Percentiles rank a stretch among this genome's conserved stretches.
phyloP scores from a whole-genome alignment of 1,140 invertebrate genomes.

The Drosophila sturtevanti region DNA sequence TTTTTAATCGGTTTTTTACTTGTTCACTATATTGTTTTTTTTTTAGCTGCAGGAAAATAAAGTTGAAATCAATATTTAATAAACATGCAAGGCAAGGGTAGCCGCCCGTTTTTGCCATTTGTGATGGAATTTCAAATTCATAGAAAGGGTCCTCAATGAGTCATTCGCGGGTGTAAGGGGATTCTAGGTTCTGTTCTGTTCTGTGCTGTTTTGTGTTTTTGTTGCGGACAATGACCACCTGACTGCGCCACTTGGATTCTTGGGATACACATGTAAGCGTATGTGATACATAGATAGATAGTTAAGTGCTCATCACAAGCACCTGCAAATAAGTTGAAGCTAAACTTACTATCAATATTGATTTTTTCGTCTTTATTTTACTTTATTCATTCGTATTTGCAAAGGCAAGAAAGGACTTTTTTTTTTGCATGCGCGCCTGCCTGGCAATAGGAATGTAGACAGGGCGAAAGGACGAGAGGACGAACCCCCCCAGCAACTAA shows the following conservation, averaged over 20 bases:
- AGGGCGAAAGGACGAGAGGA: constrained; percentile 24
- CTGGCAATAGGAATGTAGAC: constrained; percentile 37
- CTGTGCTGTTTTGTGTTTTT: neutral
- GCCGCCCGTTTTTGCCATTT: constrained; percentile 34
- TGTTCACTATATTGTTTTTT: too few species aligned
- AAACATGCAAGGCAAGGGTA: constrained; percentile 35
- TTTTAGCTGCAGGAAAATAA: constrained; percentile 20
- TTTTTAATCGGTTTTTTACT: constrained; percentile 55
- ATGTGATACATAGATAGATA: neutral
- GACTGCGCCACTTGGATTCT: constrained; percentile 46
- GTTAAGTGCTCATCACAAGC: constrained; percentile 16
- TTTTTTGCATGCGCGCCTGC: constrained; percentile 43
- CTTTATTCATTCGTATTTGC: constrained; percentile 61
- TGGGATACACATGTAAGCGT: constrained; percentile 9
- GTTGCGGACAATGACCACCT: constrained; percentile 68
- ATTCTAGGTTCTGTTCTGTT: constrained; percentile 21
- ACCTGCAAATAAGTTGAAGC: constrained; percentile 9
- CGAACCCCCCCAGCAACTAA: constrained; percentile 45
- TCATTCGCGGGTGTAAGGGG: constrained; percentile 26
- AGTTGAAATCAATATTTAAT: constrained; percentile 67
- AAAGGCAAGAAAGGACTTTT: constrained; percentile 26
- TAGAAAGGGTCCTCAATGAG: constrained; percentile 44
- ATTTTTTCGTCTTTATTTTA: constrained; percentile 71
- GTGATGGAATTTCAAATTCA: constrained; percentile 8
- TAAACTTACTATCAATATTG: constrained; percentile 66